A percentile compares a stretch with the other conserved stretches of the same genome.
Conservation (phyloP, 2,888 invertebrate species). For the Xylocampa areola region DNA sequence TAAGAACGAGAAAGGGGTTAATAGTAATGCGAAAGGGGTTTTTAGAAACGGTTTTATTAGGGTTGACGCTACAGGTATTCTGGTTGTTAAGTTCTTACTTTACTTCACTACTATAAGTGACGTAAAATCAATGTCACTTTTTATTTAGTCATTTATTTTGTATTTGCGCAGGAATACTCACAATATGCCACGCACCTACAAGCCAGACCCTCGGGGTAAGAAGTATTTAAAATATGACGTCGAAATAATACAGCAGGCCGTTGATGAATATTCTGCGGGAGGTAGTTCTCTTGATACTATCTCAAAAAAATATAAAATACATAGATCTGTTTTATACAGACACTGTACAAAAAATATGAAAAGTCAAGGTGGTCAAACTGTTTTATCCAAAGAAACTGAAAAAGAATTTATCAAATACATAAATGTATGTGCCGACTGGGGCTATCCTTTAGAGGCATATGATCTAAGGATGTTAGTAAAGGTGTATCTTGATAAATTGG, state of each 20-base stretch:
- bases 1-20: slow-evolving; percentile 23
- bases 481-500: too few species aligned
- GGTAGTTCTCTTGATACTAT: slow-evolving; percentile 37
- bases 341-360: too few species aligned
- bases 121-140: slow-evolving; percentile 10
- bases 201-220: slow-evolving; percentile 41
- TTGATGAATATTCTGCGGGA: slow-evolving; percentile 32
- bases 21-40: slow-evolving; percentile 36
- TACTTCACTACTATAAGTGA: slow-evolving; percentile 25
- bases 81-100: slow-evolving; percentile 23
- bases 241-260: slow-evolving; percentile 34
- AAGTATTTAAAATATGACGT: slow-evolving; percentile 39
- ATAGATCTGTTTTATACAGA: too few species aligned
- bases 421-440: too few species aligned
- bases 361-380: too few species aligned
- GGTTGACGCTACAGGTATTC: slow-evolving; percentile 38
- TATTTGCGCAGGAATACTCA: slow-evolving; percentile 29
- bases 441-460: too few species aligned
- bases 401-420: too few species aligned
- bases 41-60: slow-evolving; percentile 34
- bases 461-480: too few species aligned
- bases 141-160: slow-evolving; percentile 26
- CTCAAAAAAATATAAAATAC: slow-evolving; percentile 29
- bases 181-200: slow-evolving; percentile 40
- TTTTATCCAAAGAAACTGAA: too few species aligned